Conservation (phyloP, 2,888 invertebrate genomes). For the Oxystoma pomonae region DNA sequence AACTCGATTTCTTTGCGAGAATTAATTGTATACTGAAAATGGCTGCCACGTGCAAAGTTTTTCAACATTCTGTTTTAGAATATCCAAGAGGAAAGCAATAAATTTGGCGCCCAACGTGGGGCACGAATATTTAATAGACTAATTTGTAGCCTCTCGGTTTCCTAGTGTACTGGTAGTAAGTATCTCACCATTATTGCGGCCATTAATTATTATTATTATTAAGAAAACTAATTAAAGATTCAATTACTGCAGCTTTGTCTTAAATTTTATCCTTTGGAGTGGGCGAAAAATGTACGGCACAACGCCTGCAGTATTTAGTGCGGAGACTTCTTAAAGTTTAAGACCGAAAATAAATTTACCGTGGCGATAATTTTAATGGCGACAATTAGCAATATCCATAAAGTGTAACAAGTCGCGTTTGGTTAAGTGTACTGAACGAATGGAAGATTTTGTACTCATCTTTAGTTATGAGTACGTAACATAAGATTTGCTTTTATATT, state of each 20-base stretch:
- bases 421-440: no score
- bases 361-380: background rate
- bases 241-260: background rate
- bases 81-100: no score
- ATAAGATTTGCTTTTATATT: no score
- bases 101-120: background rate
- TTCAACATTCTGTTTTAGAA: no score
- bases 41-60: no score
- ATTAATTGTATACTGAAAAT: no score
- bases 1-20: no score
- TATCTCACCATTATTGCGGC: background rate
- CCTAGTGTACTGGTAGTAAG: background rate
- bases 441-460: no score
- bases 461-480: no score
- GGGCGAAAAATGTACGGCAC: background rate
- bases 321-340: background rate
- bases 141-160: background rate
- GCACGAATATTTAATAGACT: background rate
- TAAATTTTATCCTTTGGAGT: no score
- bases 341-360: background rate
- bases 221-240: background rate
- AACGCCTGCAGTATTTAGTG: background rate
- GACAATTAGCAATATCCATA: background rate
- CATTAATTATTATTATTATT: no score
- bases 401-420: no score